These are phyloP conservation scores for Nephila pilipes DNA, from an alignment of 1,140 invertebrate genomes.

Conservation along the genomic window DNA sequence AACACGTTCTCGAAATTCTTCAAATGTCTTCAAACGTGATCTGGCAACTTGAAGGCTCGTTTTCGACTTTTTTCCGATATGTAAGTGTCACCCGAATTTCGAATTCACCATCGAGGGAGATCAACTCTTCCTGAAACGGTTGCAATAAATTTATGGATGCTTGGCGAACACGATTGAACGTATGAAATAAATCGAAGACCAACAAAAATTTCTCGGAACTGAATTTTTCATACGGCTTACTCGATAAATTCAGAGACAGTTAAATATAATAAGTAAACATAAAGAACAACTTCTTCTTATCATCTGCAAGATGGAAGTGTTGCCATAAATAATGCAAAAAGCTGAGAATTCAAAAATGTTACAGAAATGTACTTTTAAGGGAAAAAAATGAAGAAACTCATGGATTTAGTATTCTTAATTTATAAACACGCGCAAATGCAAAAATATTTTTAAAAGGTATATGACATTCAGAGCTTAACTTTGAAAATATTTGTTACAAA, in stretches of 20 bases:
- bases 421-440: too few species aligned
- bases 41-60: background rate
- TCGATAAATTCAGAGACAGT: background rate
- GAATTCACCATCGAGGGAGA: background rate
- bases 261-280: too few species aligned
- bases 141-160: background rate
- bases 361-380: too few species aligned
- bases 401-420: too few species aligned
- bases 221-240: background rate
- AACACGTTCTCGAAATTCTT: background rate
- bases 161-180: background rate
- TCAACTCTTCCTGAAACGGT: background rate
- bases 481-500: too few species aligned
- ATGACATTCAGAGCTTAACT: too few species aligned
- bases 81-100: background rate
- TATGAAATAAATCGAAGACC: background rate
- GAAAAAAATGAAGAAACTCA: too few species aligned
- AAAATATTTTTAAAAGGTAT: too few species aligned
- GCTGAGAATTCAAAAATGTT: too few species aligned
- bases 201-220: background rate
- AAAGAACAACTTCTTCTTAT: too few species aligned
- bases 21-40: constrained; percentile 1
- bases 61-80: background rate
- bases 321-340: too few species aligned
- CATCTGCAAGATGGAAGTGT: too few species aligned